Conservation (phyloP, 64 coral and sea anemone species). For the Stichodactyla mertensii region DNA sequence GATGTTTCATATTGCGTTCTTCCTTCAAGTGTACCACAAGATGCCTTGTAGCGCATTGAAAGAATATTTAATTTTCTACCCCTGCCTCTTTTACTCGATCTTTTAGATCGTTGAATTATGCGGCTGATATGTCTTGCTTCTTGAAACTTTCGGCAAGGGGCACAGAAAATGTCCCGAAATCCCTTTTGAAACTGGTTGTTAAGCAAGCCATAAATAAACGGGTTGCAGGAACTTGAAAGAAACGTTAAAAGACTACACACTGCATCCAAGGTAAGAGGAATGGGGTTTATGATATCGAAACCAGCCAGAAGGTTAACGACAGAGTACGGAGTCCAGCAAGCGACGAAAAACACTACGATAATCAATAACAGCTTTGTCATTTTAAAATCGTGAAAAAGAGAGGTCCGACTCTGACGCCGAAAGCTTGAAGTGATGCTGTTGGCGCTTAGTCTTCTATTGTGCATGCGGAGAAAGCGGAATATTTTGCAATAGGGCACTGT, state of each 20-base stretch:
- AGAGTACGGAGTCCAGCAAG: constrained; percentile 79
- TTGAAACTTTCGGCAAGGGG: constrained; percentile 42
- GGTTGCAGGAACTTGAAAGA: constrained; percentile 70
- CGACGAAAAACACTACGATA: constrained; percentile 73
- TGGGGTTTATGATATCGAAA: constrained; percentile 56
- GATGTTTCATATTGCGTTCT: not conserved
- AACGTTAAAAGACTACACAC: constrained; percentile 60
- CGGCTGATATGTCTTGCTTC: not conserved
- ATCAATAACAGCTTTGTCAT: constrained; percentile 73
- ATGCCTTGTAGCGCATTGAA: not conserved
- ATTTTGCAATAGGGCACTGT: constrained; percentile 69
- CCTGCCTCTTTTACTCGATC: not conserved
- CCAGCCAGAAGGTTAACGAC: constrained; percentile 58
- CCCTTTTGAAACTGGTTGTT: constrained; percentile 87
- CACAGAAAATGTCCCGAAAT: constrained; percentile 68
- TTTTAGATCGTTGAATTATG: not conserved
- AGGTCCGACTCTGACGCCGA: constrained; percentile 31
- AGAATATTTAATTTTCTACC: not conserved
- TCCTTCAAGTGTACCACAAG: not conserved
- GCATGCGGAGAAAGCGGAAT: constrained; percentile 80
- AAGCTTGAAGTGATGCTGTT: constrained; percentile 44
- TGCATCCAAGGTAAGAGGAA: constrained; percentile 63
- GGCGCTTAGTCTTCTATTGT: constrained; percentile 47
- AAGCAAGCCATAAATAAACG: constrained; percentile 78
- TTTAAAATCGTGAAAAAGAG: constrained; percentile 83